Evolutionary conservation across 2,113 vertebrate species (phyloP).

Genomic region (Tautogolabrus adspersus): DNA sequence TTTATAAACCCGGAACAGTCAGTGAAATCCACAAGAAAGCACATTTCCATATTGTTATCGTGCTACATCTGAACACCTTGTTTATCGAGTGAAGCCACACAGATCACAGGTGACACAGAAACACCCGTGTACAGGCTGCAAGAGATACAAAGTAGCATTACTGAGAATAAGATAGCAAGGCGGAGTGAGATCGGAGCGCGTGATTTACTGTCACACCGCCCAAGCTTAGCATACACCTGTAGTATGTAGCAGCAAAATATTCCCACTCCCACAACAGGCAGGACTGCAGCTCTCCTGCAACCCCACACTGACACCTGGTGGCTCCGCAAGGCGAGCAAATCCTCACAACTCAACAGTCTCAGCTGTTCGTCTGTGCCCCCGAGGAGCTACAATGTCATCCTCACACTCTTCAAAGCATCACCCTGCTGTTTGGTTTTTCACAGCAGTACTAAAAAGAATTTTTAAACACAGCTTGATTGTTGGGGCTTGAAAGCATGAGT

Average conservation of each 20-base stretch:
- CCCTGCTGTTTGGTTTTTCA: conserved; percentile 39
- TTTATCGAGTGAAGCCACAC: conserved; percentile 26
- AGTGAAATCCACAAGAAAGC: conserved; percentile 11
- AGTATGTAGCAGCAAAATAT: conserved; percentile 15
- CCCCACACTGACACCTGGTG: conserved; percentile 79
- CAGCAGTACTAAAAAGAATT: conserved; percentile 5
- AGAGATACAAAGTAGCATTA: conserved; percentile 7
- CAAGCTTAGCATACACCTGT: conserved; percentile 67
- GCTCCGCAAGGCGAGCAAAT: conserved; percentile 17
- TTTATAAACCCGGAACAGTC: conserved; percentile 23
- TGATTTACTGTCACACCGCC: conserved; percentile 50
- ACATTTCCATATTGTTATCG: conserved; percentile 31
- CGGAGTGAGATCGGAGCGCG: not conserved
- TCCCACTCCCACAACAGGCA: conserved; percentile 25
- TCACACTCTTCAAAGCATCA: conserved; percentile 32
- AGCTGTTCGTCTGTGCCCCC: conserved; percentile 8
- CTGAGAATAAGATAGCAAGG: conserved; percentile 1
- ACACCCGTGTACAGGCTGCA: not conserved
- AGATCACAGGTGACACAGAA: not conserved
- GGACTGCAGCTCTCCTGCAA: conserved; percentile 7
- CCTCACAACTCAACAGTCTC: not conserved
- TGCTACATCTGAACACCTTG: conserved; percentile 21
- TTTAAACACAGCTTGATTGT: not conserved
- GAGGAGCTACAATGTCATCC: conserved; percentile 37
- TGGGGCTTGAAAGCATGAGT: conserved; percentile 38